Base-by-base conservation (phyloP, 2,888 invertebrate species). In the Acanthosepion esculentum region DNA sequence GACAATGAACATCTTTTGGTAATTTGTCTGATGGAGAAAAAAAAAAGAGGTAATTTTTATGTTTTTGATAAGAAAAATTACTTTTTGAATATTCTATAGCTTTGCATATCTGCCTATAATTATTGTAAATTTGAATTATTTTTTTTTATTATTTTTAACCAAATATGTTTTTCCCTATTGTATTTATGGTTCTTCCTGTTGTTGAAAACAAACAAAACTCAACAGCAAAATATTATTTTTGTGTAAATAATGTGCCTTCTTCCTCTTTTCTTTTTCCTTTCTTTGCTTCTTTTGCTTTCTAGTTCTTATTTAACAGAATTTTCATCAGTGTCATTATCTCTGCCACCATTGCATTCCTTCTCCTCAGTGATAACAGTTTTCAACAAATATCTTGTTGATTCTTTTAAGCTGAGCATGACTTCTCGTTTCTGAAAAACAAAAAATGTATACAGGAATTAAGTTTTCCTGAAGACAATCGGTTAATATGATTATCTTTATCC, bases 401-500 rank as follows among this genome's bases (percentile, higher is more conserved):
- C 48, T 92, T 92, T 92, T 92, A 92, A 92, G 50, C 92, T 92
- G 26, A 95, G 94, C 95, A 95, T 95, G 29, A 95, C 94, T 26
- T 94, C 92, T 29, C 95, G 94, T 93, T 94, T 95, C 95, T 95
- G 95, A 48, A 95, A 94, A 26, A 78, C 41, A 94, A 5, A 94
- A 64, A 33, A 48, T 48, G 41, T 78, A n/a, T 59, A 41, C 50
- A 94, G 29, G 18, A 59, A 59, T 59, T 23, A 59, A 59, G 23
- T 59, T 7, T 23, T 59, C 23, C 59, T 59, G 59, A 7, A 55
- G 5, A 41, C 5, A 33, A 50, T 50, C 7, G 15, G 8, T 50
- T 15, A 50, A 50, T 50, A 15, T 12, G 7, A 50, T 50, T 50
- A 50, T 50, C 50, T 50, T 50, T 50, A 50, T 50, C 50, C 15